Evolutionary conservation across 2,888 invertebrate genomes (phyloP), one percentile per base, ranked within the genome.

Genomic region (Tetranychus truncatus): DNA sequence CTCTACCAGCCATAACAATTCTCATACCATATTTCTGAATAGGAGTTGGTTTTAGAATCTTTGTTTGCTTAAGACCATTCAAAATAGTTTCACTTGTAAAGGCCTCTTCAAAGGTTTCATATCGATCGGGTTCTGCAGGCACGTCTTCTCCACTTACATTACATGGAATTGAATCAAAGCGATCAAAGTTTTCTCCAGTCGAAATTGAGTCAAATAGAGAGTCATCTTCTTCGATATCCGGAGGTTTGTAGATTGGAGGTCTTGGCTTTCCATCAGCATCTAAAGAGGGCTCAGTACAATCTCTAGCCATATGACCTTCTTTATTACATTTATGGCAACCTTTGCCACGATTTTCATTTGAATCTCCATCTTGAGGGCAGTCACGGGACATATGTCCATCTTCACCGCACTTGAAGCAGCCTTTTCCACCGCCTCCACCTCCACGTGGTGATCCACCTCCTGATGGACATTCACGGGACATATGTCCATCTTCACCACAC

Each of bases 1-100:
- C 97, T 45, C 93, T 84, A 0, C 89, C 89, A 0, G 81, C 84
- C 82, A 88, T 84, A 45, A 96, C 88, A 45, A 91, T 88, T 0
- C 96, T 95, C 74, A 96, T 88, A 0, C 94, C 89, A 79, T 91
- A 86, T 81, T 94, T 94, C 82, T 99, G 97, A 21, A 99, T 91
- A 0, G 97, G 97, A 0, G 96, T 97, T 0, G 95, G 95, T 78
- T 87, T 89, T 3, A 80, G 86, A 81, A 95, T 95, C 0, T 89
- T 88, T 0, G 91, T 90, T 80, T 89, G 90, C 0, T 83, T 81
- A 0, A 97, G 86, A 81, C 95, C 96, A 0, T 88, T 86, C n/a
- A 89, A 75, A 0, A 96, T 83, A 21, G 88, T 85, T 6, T 85
- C 84, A 7, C 90, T 84, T 0, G 96, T 83, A 0, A 87, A 87